Evolutionary conservation across 2,888 invertebrate species (phyloP), one percentile per base, ranked within the genome.

Genomic region (Drosophila engyochracea): DNA sequence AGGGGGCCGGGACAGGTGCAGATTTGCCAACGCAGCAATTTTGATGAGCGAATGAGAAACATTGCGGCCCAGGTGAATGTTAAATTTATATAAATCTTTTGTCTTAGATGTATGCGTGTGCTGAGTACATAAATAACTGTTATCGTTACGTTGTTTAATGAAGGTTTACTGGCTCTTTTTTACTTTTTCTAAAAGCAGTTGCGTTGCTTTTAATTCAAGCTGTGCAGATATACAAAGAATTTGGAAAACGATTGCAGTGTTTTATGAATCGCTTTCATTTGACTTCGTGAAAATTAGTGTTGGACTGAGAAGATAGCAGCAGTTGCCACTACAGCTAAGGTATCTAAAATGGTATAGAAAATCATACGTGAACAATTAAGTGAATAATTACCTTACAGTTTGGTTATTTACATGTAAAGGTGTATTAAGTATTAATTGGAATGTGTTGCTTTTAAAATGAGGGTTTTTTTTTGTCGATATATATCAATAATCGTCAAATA

Each of bases 141-240:
- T 84, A 82, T 76, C 85, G 77, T 79, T 67, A 69, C 74, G 75
- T 53, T 72, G 74, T 80, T 85, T 84, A 84, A 88, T 78, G 74
- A 88, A 85, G 75, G 77, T 88, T 82, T 82, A 71, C 41, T 54
- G 73, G 33, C 10, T 49, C 14, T 51, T 54, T 10, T 54, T 31
- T 33, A n/a, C 19, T 31, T 25, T 54, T 54, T 19, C 3, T 19
- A 54, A 25, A 54, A 47, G 16, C 10, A 41, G n/a, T n/a, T 41
- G 41, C 41, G 10, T n/a, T n/a, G 14, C 22, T 47, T 9, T 9
- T 14, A 16, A 4, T 22, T 47, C 47, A 7, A 47, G 47, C 22
- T 47, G 47, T 9, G 47, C 22, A 47, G 9, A 9, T 47, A 47
- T 47, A 25, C 25, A 47, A 47, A 16, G 25, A 16, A 47, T 9